Evolutionary conservation across 2,797 vertebrate genomes (phyloP).

Genomic region (Macrochelys suwanniensis): DNA sequence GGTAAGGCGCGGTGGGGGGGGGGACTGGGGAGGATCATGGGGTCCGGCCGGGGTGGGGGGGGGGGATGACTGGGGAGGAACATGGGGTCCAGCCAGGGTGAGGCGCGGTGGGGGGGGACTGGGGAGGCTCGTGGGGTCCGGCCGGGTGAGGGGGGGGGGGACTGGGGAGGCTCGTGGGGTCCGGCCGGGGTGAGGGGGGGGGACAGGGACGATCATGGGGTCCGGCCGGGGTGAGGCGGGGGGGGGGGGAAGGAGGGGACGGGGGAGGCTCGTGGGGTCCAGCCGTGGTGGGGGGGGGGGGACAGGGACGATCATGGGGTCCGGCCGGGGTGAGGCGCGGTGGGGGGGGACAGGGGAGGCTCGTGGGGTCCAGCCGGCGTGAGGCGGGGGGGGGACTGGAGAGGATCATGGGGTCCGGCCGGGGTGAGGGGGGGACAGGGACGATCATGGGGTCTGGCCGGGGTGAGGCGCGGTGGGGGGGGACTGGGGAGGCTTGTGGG

Average conservation of each 20-base stretch:
- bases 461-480: background rate
- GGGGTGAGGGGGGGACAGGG: background rate
- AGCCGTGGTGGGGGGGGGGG: background rate
- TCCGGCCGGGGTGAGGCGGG: rapidly evolving
- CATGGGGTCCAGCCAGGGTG: rapidly evolving
- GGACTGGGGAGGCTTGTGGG: no score
- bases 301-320: background rate
- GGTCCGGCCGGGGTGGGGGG: background rate
- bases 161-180: background rate
- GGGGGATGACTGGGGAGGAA: background rate
- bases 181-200: background rate
- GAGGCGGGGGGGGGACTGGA: background rate
- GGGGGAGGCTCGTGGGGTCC: no score
- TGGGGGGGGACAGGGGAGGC: no score
- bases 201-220: background rate
- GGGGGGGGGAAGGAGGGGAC: no score
- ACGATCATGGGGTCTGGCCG: rapidly evolving
- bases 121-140: no score
- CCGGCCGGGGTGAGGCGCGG: background rate
- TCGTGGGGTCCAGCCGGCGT: background rate
- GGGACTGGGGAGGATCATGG: background rate
- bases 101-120: background rate
- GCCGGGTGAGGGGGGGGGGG: background rate
- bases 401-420: no score
- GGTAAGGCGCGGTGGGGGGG: background rate